Evolutionary conservation across 2,888 invertebrate genomes (phyloP).

Genomic region (Volucella inflata): DNA sequence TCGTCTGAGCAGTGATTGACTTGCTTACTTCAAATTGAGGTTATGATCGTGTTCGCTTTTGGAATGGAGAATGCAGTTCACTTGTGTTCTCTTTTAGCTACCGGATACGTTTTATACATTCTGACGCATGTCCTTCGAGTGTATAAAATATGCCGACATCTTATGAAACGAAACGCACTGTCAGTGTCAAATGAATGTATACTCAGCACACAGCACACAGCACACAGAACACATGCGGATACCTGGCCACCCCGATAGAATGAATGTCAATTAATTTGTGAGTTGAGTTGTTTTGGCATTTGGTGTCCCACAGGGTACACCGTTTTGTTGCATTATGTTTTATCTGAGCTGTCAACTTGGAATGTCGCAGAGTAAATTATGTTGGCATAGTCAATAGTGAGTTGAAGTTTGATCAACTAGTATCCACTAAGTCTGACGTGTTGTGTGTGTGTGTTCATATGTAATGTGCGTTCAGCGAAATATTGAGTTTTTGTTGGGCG

Average conservation of each 20-base stretch:
- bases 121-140: conserved; percentile 49
- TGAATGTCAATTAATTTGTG: conserved; percentile 60
- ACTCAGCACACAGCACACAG: too few species aligned
- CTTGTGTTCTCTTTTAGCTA: conserved; percentile 17
- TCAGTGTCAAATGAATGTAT: not conserved
- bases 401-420: too few species aligned
- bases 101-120: conserved; percentile 15
- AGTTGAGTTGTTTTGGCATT: conserved; percentile 57
- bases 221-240: not conserved
- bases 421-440: too few species aligned
- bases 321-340: conserved; percentile 1
- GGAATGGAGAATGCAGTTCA: not conserved
- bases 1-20: conserved; percentile 36
- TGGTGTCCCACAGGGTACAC: conserved; percentile 45
- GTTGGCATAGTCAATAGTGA: conserved; percentile 32
- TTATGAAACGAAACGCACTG: not conserved
- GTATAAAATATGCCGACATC: conserved; percentile 24
- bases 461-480: too few species aligned
- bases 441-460: too few species aligned
- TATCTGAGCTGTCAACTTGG: conserved; percentile 29
- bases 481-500: too few species aligned
- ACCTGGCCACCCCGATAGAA: not conserved
- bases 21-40: conserved; percentile 45
- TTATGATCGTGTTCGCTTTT: conserved; percentile 26
- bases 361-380: conserved; percentile 57